phyloP scores from a whole-genome alignment of 1,140 invertebrate species.

The Onthophagus taurus region DNA sequence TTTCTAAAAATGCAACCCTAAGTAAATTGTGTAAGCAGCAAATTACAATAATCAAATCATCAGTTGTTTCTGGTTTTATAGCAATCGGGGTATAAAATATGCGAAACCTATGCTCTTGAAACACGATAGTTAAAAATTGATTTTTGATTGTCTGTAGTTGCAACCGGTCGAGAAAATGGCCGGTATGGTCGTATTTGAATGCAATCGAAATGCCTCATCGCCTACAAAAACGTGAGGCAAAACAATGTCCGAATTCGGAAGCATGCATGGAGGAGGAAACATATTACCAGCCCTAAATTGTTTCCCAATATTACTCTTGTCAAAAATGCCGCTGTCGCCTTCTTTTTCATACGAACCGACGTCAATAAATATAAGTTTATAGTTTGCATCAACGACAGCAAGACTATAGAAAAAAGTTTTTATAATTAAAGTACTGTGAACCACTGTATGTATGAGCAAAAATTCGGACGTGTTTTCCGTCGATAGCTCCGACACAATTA shows the following conservation, averaged over 20 bases:
- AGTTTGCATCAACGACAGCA: constrained; percentile 41
- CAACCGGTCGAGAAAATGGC: constrained; percentile 15
- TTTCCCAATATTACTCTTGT: constrained; percentile 9
- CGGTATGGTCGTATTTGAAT: constrained; percentile 26
- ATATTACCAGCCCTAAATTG: neutral
- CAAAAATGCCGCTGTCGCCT: constrained; percentile 33
- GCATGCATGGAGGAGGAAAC: neutral
- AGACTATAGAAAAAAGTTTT: constrained; percentile 40
- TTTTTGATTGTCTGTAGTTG: constrained; percentile 17
- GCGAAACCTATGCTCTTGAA: constrained; percentile 30
- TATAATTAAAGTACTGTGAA: constrained; percentile 31
- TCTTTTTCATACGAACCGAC: constrained; percentile 38
- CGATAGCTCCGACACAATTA: constrained; percentile 39
- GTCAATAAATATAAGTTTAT: constrained; percentile 39
- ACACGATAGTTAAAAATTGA: constrained; percentile 41
- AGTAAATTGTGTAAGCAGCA: constrained; percentile 6
- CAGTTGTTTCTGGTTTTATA: constrained; percentile 20
- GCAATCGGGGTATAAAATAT: constrained; percentile 31
- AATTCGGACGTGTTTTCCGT: constrained; percentile 40
- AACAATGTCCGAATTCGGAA: constrained; percentile 8
- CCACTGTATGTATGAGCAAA: constrained; percentile 30
- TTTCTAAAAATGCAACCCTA: no score
- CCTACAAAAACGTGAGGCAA: constrained; percentile 25
- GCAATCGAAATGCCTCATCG: constrained; percentile 28
- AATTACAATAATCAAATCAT: constrained; percentile 5